These are phyloP conservation scores for Brienomyrus longianalis DNA, from an alignment of 2,113 vertebrate species.

Conservation along the genomic window DNA sequence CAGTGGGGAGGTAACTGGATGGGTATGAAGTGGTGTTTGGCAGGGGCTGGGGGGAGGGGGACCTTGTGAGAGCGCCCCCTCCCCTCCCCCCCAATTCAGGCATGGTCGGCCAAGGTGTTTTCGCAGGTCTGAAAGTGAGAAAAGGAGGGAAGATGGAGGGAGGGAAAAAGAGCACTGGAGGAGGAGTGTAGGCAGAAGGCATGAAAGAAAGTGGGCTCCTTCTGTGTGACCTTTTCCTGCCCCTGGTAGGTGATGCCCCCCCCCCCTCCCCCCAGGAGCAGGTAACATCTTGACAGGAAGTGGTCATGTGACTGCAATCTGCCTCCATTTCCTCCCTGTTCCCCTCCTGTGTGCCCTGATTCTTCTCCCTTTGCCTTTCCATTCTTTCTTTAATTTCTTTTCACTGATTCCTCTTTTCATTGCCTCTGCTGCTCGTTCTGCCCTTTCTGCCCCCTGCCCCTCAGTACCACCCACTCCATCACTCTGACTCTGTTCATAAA, in stretches of 20 bases:
- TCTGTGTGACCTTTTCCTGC: neutral
- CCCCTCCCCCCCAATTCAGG: constrained; percentile 33
- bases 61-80: constrained; percentile 32
- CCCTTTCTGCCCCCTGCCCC: neutral
- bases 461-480: neutral
- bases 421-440: neutral
- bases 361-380: neutral
- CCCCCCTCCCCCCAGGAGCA: neutral
- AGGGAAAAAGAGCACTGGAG: constrained; percentile 36
- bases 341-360: neutral
- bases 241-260: neutral
- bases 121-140: neutral
- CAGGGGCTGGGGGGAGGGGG: neutral
- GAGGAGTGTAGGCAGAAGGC: constrained; percentile 46
- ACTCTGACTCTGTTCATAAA: neutral
- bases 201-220: constrained; percentile 26
- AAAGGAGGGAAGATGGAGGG: constrained; percentile 38
- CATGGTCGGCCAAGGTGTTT: constrained; percentile 28
- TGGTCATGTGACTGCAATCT: neutral
- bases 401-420: neutral
- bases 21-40: neutral
- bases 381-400: neutral
- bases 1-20: constrained; percentile 11
- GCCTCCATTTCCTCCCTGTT: neutral
- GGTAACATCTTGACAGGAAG: neutral